Conservation (phyloP, 1,140 invertebrate genomes). For the Eriocheir sinensis region DNA sequence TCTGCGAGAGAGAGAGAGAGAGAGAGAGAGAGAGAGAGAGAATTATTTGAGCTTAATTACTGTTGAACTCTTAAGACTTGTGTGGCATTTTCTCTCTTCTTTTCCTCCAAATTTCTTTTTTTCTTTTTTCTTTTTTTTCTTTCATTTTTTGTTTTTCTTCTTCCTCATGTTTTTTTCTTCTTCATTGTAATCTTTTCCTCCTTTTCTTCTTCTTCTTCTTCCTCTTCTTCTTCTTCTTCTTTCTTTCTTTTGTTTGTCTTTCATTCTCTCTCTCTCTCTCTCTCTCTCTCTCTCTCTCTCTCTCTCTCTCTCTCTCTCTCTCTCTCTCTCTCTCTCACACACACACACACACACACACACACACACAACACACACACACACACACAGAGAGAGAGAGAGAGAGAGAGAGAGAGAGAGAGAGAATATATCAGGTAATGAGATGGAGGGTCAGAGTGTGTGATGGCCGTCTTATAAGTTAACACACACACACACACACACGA, state of each 20-base stretch:
- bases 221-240: neutral
- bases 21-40: neutral
- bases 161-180: neutral
- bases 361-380: too few relatives aligned
- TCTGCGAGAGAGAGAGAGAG: too few relatives aligned
- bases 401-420: too few relatives aligned
- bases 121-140: neutral
- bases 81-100: too few relatives aligned
- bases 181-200: neutral
- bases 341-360: neutral
- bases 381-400: too few relatives aligned
- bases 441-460: too few relatives aligned
- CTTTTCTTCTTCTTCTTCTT: neutral
- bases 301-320: neutral
- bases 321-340: neutral
- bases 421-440: too few relatives aligned
- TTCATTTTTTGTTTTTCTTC: neutral
- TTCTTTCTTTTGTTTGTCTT: neutral
- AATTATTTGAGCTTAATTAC: neutral
- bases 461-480: too few relatives aligned
- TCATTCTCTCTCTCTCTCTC: neutral
- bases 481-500: too few relatives aligned
- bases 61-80: too few relatives aligned
- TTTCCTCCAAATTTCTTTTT: too few relatives aligned
- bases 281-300: conserved; percentile 8